Evolutionary conservation across 2,797 vertebrate species (phyloP), one percentile per base, ranked within the genome.

Genomic region (Aplochiton taeniatus): DNA sequence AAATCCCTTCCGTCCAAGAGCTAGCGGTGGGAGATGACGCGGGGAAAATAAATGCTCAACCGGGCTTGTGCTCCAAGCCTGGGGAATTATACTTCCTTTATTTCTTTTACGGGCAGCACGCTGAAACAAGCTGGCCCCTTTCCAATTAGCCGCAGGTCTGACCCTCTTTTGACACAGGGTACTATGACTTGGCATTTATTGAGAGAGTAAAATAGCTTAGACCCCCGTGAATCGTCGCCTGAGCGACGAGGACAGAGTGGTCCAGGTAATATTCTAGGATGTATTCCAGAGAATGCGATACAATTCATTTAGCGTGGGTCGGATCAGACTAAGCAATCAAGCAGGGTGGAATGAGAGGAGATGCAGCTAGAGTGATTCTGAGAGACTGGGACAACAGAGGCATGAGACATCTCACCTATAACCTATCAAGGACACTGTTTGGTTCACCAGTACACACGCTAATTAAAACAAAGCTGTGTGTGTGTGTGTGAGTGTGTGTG

Each of bases 231-330:
- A 74, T 70, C 74, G 72, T 31, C n/a, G n/a, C 6, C 31, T 31
- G n/a, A 31, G 2, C 6, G 31, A 31, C 6, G 31, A 3, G 31
- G 31, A 31, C 6, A 31, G 31, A 31, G 31, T 6, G 31, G 31
- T 2, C 6, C 31, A 31, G 31, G 31, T 31, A 31, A 31, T 31
- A 31, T 31, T 75, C 72, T 73, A 64, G 75, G 77, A 41, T 73
- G 73, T 80, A 84, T 86, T 81, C 82, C 79, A 82, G 72, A 76
- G 75, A 75, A 76, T 53, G 58, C 70, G 81, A 76, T 62, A 72
- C 87, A 87, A 89, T 90, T 88, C 86, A 82, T 85, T 83, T 73
- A 77, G 81, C 74, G 86, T 70, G 74, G 73, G 83, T 47, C 69
- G 73, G 78, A 83, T 87, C 75, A 63, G 76, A 73, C 78, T 68